Base-by-base conservation (phyloP, 2,888 invertebrate species). In the Anthrax anthrax region DNA sequence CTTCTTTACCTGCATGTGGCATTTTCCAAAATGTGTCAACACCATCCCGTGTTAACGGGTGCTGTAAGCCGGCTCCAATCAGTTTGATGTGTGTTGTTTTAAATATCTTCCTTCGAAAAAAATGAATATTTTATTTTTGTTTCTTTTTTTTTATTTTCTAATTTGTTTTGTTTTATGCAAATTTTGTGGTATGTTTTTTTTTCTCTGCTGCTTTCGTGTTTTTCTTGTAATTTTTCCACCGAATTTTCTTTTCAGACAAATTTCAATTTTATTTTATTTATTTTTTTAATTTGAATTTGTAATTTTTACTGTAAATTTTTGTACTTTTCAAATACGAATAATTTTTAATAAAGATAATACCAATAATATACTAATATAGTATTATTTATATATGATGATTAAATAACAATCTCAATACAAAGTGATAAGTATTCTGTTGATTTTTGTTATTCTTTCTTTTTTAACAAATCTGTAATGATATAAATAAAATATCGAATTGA, bases 1-100 rank as follows among this genome's bases (percentile, higher is more conserved):
- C n/a, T n/a, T n/a, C n/a, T 44, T 68, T 70, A 85, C 85, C 85
- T 83, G 85, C 85, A 70, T 85, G 84, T 56, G 85, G 85, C 84
- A 85, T 85, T 72, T 85, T 84, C 84, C 84, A 84, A 68, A 84
- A 81, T 58, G 83, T 80, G 64, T 81, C 80, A 56, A 78, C 78
- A 74, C 62, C 68, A 57, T 58, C 56, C 56, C 58, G 56, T 47
- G 54, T 53, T 53, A 57, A 56, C 57, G 57, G 67, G 68, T 54
- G 68, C 64, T 59, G 68, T 64, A 61, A 63, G 60, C 60, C 55
- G 48, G 57, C 51, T 55, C 56, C 57, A 57, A 57, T 57, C 57
- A 58, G 56, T 52, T 58, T 58, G 57, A 51, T 50, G 50, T 50
- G 39, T 53, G 3, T 32, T 32, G 9, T 12, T 12, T 32, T 49